phyloP scores from a whole-genome alignment of 2,113 vertebrate species.

The Cercocebus atys region DNA sequence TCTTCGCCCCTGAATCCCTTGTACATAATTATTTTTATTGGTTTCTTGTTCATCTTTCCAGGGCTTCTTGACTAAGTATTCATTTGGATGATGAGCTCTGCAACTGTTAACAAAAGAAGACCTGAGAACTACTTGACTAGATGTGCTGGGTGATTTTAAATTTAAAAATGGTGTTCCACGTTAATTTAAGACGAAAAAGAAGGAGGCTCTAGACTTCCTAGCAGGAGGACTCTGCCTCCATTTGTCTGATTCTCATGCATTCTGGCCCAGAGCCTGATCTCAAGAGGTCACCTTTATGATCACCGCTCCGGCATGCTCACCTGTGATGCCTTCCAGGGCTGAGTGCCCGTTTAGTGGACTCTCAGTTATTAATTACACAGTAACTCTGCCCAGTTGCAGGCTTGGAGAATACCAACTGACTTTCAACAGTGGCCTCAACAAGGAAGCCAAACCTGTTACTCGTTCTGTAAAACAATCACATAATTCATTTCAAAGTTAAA shows the following conservation, averaged over 20 bases:
- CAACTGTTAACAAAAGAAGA: background rate
- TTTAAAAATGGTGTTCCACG: background rate
- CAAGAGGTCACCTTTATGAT: background rate
- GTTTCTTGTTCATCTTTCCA: background rate
- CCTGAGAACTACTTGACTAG: background rate
- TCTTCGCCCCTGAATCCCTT: fast-evolving
- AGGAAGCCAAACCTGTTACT: background rate
- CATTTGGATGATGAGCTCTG: background rate
- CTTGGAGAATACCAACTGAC: background rate
- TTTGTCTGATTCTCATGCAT: too few relatives aligned
- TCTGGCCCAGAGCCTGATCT: background rate
- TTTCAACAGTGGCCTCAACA: background rate
- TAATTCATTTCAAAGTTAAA: background rate
- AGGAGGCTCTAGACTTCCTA: too few relatives aligned
- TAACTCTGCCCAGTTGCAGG: background rate
- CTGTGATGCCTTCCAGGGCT: background rate
- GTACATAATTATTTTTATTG: background rate
- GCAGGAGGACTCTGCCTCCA: background rate
- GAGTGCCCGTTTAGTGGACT: background rate
- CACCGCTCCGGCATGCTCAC: background rate
- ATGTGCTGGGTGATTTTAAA: background rate
- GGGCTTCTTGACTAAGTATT: background rate
- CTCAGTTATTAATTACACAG: background rate
- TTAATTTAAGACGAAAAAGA: background rate
- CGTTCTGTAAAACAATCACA: background rate